Percentiles rank a stretch among this genome's conserved stretches.
phyloP scores from a whole-genome alignment of 2,113 vertebrate species.

The Crotalus viridis region DNA sequence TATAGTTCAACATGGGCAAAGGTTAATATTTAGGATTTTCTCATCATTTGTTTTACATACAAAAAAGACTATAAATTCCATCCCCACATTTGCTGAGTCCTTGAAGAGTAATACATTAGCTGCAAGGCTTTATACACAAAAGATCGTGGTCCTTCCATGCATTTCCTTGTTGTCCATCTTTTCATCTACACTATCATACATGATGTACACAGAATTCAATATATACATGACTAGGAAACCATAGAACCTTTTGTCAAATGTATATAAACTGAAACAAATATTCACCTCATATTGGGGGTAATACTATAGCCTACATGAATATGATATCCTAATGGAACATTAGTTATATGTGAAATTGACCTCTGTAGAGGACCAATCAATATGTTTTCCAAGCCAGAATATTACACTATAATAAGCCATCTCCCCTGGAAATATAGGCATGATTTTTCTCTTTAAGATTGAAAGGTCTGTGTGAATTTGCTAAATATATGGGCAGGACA shows the following conservation, averaged over 20 bases:
- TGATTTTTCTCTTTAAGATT: background rate
- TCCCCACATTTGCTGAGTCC: background rate
- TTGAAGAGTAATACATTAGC: background rate
- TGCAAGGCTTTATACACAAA: background rate
- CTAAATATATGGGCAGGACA: background rate
- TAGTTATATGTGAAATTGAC: background rate
- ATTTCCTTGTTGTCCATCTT: background rate
- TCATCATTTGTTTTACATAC: background rate
- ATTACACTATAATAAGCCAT: background rate
- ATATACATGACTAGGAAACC: background rate
- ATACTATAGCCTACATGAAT: background rate
- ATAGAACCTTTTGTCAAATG: background rate
- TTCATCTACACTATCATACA: background rate
- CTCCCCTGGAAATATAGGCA: background rate
- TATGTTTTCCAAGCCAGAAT: background rate
- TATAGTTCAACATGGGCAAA: background rate
- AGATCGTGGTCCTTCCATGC: background rate
- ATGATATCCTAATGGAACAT: background rate
- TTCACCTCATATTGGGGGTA: background rate
- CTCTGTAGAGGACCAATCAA: background rate
- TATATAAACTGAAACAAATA: background rate
- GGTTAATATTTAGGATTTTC: background rate
- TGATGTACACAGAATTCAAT: background rate
- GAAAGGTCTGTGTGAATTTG: background rate
- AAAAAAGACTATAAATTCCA: background rate